phyloP scores from a whole-genome alignment of 2,888 invertebrate species.

The Panzeria rudis region DNA sequence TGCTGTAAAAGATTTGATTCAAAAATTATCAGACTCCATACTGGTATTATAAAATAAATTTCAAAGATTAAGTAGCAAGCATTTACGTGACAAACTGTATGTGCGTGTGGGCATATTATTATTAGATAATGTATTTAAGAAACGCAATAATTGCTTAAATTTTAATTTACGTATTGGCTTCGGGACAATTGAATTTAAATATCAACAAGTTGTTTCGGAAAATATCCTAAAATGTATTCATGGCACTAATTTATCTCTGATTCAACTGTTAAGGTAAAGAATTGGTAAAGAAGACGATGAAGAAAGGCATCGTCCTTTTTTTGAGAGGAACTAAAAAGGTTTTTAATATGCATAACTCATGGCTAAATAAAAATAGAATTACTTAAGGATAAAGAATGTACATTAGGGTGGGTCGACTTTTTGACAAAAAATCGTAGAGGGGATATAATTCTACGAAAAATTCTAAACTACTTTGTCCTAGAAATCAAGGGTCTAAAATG shows the following conservation, averaged over 20 bases:
- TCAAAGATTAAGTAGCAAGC: not conserved
- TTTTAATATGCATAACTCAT: conserved; percentile 39
- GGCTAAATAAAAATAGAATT: not conserved
- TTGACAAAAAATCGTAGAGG: no score
- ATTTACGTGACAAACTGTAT: conserved; percentile 9
- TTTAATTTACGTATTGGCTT: not conserved
- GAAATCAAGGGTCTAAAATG: no score
- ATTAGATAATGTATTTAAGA: conserved; percentile 14
- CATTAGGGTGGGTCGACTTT: no score
- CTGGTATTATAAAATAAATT: no score
- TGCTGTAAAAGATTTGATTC: no score
- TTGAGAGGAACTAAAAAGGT: not conserved
- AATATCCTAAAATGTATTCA: conserved; percentile 20
- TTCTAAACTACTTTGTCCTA: no score
- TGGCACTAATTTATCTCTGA: not conserved
- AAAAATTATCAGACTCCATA: no score
- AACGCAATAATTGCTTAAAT: conserved; percentile 22
- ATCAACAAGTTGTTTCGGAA: conserved; percentile 39
- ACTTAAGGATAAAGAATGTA: not conserved
- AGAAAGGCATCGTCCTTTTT: not conserved
- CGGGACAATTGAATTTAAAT: conserved; percentile 19
- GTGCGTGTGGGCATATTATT: conserved; percentile 27
- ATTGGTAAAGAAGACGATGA: not conserved
- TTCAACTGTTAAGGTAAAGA: not conserved
- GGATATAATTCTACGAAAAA: no score